These are phyloP conservation scores for Synanceia verrucosa DNA, from an alignment of 2,797 vertebrate species.

Conservation along the genomic window DNA sequence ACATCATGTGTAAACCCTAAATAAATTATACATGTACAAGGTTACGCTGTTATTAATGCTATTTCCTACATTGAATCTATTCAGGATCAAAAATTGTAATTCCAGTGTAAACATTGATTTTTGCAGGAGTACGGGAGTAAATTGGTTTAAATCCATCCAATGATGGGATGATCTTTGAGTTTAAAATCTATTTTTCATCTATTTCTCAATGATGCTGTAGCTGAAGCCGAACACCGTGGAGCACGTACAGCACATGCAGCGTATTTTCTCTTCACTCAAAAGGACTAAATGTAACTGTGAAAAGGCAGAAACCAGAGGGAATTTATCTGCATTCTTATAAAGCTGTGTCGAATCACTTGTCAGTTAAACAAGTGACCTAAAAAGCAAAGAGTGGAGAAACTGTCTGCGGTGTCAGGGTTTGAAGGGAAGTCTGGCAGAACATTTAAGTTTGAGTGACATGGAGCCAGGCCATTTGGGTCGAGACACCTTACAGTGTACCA, in stretches of 20 bases:
- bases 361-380: neutral
- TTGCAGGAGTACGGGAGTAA: neutral
- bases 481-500: neutral
- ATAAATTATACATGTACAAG: slow-evolving; percentile 20
- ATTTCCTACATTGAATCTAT: slow-evolving; percentile 48
- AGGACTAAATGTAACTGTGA: neutral
- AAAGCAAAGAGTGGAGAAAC: neutral
- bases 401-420: neutral
- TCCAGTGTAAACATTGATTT: slow-evolving; percentile 33
- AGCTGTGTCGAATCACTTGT: neutral
- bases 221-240: neutral
- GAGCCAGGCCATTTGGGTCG: neutral
- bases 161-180: neutral
- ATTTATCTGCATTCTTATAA: neutral
- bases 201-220: neutral
- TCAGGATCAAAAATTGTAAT: slow-evolving; percentile 46
- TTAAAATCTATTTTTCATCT: neutral
- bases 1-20: neutral
- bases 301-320: neutral
- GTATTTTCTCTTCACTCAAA: neutral
- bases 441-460: neutral
- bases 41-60: slow-evolving; percentile 24
- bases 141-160: slow-evolving; percentile 15
- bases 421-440: neutral
- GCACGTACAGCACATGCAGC: neutral